These are phyloP conservation scores for Daktulosphaira vitifoliae DNA, from an alignment of 1,140 invertebrate genomes.

Conservation along the genomic window DNA sequence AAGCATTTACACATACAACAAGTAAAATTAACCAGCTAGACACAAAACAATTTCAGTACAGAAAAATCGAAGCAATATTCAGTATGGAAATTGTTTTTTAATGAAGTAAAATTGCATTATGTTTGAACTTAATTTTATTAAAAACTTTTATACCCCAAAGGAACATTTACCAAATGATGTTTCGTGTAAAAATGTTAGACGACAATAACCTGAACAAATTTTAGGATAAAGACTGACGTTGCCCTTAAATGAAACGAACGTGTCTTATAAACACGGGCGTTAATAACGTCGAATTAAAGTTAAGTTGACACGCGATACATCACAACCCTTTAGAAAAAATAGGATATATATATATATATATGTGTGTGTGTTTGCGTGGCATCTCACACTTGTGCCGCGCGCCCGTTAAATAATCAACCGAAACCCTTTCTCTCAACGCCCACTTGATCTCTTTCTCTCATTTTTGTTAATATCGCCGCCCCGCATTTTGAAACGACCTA, in stretches of 20 bases:
- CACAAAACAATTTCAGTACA: too few relatives aligned
- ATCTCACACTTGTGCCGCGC: too few relatives aligned
- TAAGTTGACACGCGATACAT: conserved; percentile 31
- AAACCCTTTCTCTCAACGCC: background rate
- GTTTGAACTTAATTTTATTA: too few relatives aligned
- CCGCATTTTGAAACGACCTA: background rate
- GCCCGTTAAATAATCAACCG: background rate
- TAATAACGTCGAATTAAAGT: conserved; percentile 33
- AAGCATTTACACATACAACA: too few relatives aligned
- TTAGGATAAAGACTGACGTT: background rate
- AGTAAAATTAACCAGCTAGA: too few relatives aligned
- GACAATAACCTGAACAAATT: conserved; percentile 2
- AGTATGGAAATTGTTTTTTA: too few relatives aligned
- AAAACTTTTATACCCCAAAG: too few relatives aligned
- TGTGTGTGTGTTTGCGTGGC: background rate
- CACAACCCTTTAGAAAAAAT: conserved; percentile 22
- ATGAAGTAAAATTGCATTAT: too few relatives aligned
- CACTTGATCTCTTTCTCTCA: conserved; percentile 14
- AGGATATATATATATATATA: background rate
- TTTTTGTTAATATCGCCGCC: background rate
- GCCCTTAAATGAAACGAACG: background rate
- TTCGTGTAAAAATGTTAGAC: too few relatives aligned
- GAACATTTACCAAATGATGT: too few relatives aligned
- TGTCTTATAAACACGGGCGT: conserved; percentile 3
- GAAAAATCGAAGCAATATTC: too few relatives aligned